phyloP scores from a whole-genome alignment of 2,113 vertebrate species.

The Hucho hucho region DNA sequence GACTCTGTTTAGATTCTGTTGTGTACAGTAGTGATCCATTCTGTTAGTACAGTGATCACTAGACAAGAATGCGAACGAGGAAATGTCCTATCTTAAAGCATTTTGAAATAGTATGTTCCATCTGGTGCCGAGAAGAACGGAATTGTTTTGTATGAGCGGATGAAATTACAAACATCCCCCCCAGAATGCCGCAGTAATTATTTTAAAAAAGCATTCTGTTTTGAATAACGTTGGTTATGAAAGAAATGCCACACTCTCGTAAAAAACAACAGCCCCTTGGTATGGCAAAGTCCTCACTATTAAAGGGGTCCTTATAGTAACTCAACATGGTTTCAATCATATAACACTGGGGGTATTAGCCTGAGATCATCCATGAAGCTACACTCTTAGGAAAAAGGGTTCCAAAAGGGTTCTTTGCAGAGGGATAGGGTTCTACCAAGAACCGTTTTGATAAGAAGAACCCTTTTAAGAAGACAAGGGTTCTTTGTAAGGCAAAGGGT shows the following conservation, averaged over 20 bases:
- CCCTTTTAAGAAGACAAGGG: too few species aligned
- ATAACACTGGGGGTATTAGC: neutral
- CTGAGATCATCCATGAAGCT: constrained; percentile 21
- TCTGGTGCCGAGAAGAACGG: constrained; percentile 46
- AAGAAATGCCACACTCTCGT: constrained; percentile 45
- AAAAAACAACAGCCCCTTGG: constrained; percentile 53
- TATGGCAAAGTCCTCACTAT: constrained; percentile 35
- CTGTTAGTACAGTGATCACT: constrained; percentile 15
- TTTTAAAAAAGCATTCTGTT: constrained; percentile 72
- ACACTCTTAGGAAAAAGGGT: too few species aligned
- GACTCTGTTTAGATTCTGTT: constrained; percentile 16
- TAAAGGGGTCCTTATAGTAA: constrained; percentile 27
- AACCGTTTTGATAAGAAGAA: too few species aligned
- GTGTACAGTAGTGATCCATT: constrained; percentile 3
- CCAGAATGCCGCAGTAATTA: constrained; percentile 40
- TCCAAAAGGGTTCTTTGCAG: too few species aligned
- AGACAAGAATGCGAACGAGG: constrained; percentile 27
- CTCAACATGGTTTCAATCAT: constrained; percentile 44
- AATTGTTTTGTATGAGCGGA: constrained; percentile 61
- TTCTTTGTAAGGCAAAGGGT: too few species aligned
- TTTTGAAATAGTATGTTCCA: constrained; percentile 62
- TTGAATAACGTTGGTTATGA: constrained; percentile 55
- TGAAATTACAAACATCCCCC: constrained; percentile 68
- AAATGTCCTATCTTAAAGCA: constrained; percentile 48
- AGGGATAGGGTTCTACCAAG: too few species aligned